A percentile compares a stretch with the other conserved stretches of the same genome.
phyloP scores from a whole-genome alignment of 2,797 vertebrate genomes.

The Muscicapa comitata region DNA sequence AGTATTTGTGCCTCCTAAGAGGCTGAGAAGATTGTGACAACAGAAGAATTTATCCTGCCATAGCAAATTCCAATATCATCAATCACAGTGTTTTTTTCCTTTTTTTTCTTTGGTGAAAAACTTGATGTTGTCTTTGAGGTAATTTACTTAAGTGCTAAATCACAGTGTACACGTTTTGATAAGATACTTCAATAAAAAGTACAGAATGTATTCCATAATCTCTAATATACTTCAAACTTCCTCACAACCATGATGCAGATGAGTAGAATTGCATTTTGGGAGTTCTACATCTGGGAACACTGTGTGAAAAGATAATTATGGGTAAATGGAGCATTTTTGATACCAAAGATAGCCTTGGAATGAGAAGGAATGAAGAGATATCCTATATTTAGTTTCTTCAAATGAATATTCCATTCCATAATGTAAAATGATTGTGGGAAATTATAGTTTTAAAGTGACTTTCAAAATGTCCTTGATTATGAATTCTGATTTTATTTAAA shows the following conservation, averaged over 20 bases:
- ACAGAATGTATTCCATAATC: not conserved
- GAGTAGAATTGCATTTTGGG: conserved; percentile 1
- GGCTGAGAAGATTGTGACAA: not conserved
- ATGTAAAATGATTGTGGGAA: not conserved
- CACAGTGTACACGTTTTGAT: not conserved
- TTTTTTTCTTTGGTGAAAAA: not conserved
- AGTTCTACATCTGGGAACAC: conserved; percentile 10
- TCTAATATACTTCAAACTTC: not conserved
- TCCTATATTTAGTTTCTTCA: conserved; percentile 30
- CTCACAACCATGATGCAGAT: not conserved
- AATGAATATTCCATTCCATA: not conserved
- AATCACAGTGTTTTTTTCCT: not conserved
- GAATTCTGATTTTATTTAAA: not conserved
- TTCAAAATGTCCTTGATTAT: not conserved
- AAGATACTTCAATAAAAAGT: not conserved
- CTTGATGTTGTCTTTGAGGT: not conserved
- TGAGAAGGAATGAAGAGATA: not conserved
- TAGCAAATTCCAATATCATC: not conserved
- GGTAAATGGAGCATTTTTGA: conserved; percentile 15
- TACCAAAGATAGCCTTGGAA: conserved; percentile 7
- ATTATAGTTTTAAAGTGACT: not conserved
- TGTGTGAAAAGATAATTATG: conserved; percentile 29
- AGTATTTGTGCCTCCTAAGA: not conserved
- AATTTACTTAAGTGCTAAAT: not conserved
- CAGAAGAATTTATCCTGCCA: not conserved